Conservation (phyloP, 1,140 invertebrate genomes). For the Ips typographus region DNA sequence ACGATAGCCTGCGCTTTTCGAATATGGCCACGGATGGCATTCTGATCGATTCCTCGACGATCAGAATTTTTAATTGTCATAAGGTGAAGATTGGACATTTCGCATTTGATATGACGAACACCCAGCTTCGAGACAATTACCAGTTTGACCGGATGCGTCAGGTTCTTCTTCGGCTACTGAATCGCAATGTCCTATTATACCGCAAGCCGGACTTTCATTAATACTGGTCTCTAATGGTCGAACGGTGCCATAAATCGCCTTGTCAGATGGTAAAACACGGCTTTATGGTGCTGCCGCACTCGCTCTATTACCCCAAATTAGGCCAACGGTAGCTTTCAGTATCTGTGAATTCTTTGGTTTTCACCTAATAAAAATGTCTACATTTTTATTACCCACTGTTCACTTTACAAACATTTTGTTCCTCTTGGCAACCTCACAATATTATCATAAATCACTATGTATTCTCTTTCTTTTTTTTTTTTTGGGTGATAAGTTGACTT, state of each 20-base stretch:
- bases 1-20: conserved; percentile 13
- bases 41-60: conserved; percentile 4
- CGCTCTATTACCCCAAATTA: conserved; percentile 1
- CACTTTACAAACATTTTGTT: no score
- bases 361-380: conserved; percentile 2
- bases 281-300: background rate
- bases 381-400: no score
- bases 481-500: no score
- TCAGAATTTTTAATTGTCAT: conserved; percentile 23
- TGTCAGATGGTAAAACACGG: background rate
- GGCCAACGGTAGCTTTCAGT: background rate
- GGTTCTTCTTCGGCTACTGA: background rate
- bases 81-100: conserved; percentile 26
- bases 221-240: background rate
- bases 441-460: no score
- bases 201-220: no score
- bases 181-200: no score
- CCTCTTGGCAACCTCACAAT: no score
- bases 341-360: background rate
- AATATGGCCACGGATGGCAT: conserved; percentile 22
- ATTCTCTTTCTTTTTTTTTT: no score
- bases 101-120: background rate
- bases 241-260: background rate
- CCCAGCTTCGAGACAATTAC: background rate
- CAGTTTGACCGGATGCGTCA: conserved; percentile 1